A percentile compares a stretch with the other conserved stretches of the same genome.
phyloP scores from a whole-genome alignment of 37 sponge, comb jelly and placozoan species.

The Aplysina aerophoba region DNA sequence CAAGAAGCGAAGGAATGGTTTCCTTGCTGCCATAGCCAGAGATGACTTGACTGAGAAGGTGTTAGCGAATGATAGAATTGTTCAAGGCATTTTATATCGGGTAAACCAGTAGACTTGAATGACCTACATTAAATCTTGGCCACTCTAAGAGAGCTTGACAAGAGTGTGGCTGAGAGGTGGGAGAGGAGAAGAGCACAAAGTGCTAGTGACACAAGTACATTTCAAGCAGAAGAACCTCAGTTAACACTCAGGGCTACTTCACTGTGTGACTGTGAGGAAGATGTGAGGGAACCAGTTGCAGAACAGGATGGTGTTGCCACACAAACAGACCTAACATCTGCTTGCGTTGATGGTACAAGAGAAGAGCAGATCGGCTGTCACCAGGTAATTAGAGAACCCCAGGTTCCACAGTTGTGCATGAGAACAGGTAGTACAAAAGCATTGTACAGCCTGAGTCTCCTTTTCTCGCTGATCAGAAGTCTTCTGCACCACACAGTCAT shows the following conservation, averaged over 20 bases:
- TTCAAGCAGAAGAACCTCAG: too few species aligned
- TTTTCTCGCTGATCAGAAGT: not conserved
- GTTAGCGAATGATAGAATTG: not conserved
- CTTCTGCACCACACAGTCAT: not conserved
- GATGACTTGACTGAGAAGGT: not conserved
- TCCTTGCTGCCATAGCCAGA: slow-evolving; percentile 1
- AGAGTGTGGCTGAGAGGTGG: not conserved
- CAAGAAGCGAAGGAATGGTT: slow-evolving; percentile 8
- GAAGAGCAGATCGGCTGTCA: not conserved
- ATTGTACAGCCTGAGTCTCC: not conserved
- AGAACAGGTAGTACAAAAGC: slow-evolving; percentile 32
- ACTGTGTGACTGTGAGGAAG: not conserved
- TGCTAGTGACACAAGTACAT: too few species aligned
- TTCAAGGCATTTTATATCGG: slow-evolving; percentile 14
- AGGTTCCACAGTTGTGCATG: not conserved
- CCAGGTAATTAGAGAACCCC: not conserved
- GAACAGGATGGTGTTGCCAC: not conserved
- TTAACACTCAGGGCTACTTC: not conserved
- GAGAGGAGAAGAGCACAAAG: not conserved
- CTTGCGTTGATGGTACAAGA: not conserved
- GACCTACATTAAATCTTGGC: slow-evolving; percentile 11
- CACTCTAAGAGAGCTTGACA: not conserved
- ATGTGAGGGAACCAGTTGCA: not conserved
- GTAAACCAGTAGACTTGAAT: slow-evolving; percentile 11
- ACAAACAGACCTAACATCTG: not conserved